Evolutionary conservation across 2,113 vertebrate species (phyloP), one percentile per base, ranked within the genome.

Genomic region (Marmota flaviventris): DNA sequence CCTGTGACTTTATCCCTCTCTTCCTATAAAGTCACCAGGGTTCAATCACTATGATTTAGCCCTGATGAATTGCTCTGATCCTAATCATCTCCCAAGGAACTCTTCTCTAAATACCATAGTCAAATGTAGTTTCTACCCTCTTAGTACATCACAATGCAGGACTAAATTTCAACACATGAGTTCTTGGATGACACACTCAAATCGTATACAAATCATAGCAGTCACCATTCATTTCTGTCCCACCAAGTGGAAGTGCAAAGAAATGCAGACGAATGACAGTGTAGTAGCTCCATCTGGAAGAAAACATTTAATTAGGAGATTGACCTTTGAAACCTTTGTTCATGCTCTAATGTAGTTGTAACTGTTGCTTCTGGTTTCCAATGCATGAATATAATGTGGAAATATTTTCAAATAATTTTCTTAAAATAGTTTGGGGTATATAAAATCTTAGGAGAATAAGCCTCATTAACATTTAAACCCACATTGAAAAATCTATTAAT

Each of bases 281-380:
- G 5, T 42, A 88, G 45, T 13, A 75, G 8, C 5, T 93, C 72
- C 5, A 48, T 32, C 51, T 91, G 27, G 11, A 2, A 85, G 12
- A n/a, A 95, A 89, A 51, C 2, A 58, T 42, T 83, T 58, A 83
- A 83, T 78, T 67, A 73, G 29, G 58, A 91, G 78, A 37, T 91
- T 77, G n/a, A 53, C 3, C 20, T 94, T 92, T 70, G 17, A 45
- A 27, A 63, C 61, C 61, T 63, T 63, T 63, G 61, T 90, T 96
- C 27, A 17, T 17, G 5, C 73, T 67, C 32, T 45, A 45, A 58
- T 69, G 45, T 22, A 72, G 7, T 61, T 77, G 10, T 2, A 82
- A n/a, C 39, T 81, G 16, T 45, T 4, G 6, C 72, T 90, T 67
- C 79, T 51, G 32, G 32, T 83, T 73, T 65, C 34, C 3, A 78